Percentiles rank a stretch among this genome's conserved stretches.
These are phyloP conservation scores for Ascaphus truei DNA, from an alignment of 2,113 vertebrate genomes.

Conservation along the genomic window DNA sequence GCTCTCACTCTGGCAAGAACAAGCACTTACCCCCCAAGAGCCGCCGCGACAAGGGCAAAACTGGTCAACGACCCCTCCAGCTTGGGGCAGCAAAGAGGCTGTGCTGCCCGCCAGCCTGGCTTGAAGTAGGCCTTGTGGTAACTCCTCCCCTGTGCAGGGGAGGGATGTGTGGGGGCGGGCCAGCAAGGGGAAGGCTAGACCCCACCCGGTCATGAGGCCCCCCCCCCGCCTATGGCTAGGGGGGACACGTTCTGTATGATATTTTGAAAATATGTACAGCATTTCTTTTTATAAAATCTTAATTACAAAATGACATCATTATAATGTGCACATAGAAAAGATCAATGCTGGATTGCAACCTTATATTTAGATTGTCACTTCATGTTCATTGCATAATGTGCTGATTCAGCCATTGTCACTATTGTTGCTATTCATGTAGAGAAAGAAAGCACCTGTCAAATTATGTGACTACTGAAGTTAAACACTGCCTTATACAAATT, in stretches of 20 bases:
- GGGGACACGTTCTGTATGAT: not conserved
- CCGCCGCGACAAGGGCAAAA: no score
- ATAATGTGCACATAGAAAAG: conserved; percentile 1
- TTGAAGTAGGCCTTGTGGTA: no score
- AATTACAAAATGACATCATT: conserved; percentile 24
- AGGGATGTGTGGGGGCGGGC: no score
- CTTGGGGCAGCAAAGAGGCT: no score
- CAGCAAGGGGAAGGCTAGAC: no score
- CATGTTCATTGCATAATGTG: not conserved
- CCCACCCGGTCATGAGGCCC: no score
- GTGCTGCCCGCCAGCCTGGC: no score
- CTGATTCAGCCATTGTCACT: not conserved
- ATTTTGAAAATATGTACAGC: not conserved
- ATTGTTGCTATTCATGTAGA: not conserved
- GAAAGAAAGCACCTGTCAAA: conserved; percentile 1
- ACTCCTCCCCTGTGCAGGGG: no score
- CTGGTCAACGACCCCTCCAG: no score
- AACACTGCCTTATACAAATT: not conserved
- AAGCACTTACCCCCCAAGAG: no score
- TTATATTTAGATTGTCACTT: conserved; percentile 8
- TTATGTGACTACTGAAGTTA: not conserved
- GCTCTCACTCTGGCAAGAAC: no score
- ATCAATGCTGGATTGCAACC: not conserved
- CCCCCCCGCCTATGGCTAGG: no score
- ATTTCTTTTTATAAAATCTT: not conserved